phyloP scores from a whole-genome alignment of 2,888 invertebrate genomes.

The Caradrina kadenii region DNA sequence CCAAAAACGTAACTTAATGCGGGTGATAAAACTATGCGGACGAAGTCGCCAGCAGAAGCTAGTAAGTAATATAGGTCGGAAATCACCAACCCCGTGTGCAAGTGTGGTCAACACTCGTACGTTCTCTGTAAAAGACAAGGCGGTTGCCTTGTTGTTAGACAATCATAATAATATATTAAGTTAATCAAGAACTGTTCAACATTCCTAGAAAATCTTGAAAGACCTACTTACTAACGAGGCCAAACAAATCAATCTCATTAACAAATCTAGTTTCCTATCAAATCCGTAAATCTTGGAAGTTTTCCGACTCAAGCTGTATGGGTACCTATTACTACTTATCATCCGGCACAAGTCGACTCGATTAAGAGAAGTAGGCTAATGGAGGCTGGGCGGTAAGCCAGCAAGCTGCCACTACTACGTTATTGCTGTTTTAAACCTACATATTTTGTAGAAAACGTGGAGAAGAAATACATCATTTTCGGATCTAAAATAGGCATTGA shows the following conservation, averaged over 20 bases:
- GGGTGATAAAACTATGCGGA: no score
- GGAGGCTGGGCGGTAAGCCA: slow-evolving; percentile 38
- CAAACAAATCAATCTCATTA: slow-evolving; percentile 18
- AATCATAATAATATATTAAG: no score
- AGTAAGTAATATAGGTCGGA: no score
- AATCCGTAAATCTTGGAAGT: slow-evolving; percentile 15
- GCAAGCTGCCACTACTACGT: slow-evolving; percentile 17
- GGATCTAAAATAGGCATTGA: no score
- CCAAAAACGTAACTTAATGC: no score
- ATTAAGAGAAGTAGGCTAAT: slow-evolving; percentile 55
- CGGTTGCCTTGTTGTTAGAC: no score
- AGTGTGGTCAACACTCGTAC: no score
- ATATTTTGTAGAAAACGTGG: background rate
- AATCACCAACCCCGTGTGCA: no score
- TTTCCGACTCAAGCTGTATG: slow-evolving; percentile 12
- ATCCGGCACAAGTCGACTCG: slow-evolving; percentile 15
- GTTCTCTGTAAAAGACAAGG: no score
- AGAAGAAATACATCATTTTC: background rate
- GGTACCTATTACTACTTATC: slow-evolving; percentile 20
- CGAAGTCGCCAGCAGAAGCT: no score
- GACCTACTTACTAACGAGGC: background rate
- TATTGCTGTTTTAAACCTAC: slow-evolving; percentile 30
- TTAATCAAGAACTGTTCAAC: no score
- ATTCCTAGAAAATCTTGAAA: background rate
- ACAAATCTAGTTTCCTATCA: slow-evolving; percentile 20